phyloP scores from a whole-genome alignment of 2,113 vertebrate genomes.

The Grantiella picta region DNA sequence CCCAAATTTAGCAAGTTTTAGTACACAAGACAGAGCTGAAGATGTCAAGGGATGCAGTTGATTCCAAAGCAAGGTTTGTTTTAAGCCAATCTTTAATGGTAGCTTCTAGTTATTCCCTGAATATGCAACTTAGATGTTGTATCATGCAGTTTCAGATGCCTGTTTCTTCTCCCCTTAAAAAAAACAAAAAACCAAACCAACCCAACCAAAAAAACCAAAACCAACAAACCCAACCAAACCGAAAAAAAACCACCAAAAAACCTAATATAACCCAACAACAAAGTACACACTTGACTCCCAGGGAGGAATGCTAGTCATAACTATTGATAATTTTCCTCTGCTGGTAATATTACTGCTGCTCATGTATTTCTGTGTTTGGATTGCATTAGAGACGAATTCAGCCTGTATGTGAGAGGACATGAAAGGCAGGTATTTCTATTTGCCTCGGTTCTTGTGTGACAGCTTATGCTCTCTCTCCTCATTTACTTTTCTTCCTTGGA shows the following conservation, averaged over 20 bases:
- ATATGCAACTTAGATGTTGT: background rate
- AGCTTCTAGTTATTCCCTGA: background rate
- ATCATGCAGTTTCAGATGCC: background rate
- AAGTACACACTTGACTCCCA: background rate
- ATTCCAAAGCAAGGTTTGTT: background rate
- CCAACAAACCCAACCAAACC: background rate
- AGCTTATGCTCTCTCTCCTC: background rate
- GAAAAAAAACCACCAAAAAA: background rate
- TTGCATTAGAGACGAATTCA: background rate
- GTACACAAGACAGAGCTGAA: background rate
- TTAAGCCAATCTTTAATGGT: background rate
- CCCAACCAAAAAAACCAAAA: background rate
- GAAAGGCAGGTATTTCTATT: background rate
- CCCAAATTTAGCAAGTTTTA: background rate
- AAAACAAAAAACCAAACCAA: background rate
- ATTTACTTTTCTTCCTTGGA: background rate
- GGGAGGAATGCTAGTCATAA: background rate
- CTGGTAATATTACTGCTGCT: background rate
- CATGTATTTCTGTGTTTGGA: background rate
- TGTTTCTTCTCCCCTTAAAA: background rate
- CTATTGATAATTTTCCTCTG: background rate
- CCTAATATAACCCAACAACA: background rate
- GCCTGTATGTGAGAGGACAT: background rate
- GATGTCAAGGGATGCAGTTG: background rate
- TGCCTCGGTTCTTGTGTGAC: background rate